Evolutionary conservation across 1,140 invertebrate genomes (phyloP), one percentile per base, ranked within the genome.

Genomic region (Tetranychus urticae): DNA sequence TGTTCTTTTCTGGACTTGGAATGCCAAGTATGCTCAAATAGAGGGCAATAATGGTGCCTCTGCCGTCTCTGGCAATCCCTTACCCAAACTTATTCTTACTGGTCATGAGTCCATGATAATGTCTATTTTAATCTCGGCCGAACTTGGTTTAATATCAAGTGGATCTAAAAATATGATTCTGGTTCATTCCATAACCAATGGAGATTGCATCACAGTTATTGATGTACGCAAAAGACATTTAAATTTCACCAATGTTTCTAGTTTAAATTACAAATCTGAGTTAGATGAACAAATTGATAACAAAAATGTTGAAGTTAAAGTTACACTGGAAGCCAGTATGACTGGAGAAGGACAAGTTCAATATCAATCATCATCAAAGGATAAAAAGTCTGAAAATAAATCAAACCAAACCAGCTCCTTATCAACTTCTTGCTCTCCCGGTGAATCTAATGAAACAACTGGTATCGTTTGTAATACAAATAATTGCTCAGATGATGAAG

Each of bases 1-100:
- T 0, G 88, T 98, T 7, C 77, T 97, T 54, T 74, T 98, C 4
- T 98, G 94, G 94, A 92, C 97, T 68, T 99, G 94, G 89, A 97
- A 87, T 70, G 89, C 90, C 4, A 64, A 58, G 35, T 61, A 64
- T 50, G 42, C 56, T 37, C 59, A 59, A 48, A 46, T 65, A 6
- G 64, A 65, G 52, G 64, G 62, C 8, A 62, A 60, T 34, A 70
- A 73, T 35, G 23, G 42, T 45, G 45, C 68, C 3, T 59, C 60
- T 14, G 47, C 57, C 10, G 12, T 54, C 14, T 35, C 36, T 36
- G 37, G 35, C 5, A 63, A 65, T 61, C 61, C 61, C 37, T 58
- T 65, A 37, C 94, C 94, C 1, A 79, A 91, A 63, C 90, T 92
- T 2, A 94, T 92, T 2, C 75, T 99, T 0, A 97, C 92, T 0